Percentiles rank a stretch among this genome's conserved stretches.
Evolutionary conservation across 2,113 vertebrate genomes (phyloP).

Genomic region (Cyanoderma ruficeps): DNA sequence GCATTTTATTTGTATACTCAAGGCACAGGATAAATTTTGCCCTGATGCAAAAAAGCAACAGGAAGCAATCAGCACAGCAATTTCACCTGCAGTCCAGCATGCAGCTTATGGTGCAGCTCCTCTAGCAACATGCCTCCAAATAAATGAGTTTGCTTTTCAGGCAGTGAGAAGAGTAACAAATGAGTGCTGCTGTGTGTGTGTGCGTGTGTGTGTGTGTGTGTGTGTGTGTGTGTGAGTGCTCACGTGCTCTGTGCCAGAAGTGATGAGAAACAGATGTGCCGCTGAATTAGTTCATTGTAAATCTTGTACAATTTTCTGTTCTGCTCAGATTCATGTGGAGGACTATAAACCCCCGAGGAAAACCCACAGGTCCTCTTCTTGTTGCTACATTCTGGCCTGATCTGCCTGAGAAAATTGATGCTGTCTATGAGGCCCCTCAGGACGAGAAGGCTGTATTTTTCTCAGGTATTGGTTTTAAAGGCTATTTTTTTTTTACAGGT

Average conservation of each 20-base stretch:
- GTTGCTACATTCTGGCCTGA: conserved; percentile 96
- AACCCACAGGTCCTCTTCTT: conserved; percentile 89
- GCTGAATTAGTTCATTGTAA: conserved; percentile 83
- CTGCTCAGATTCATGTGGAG: conserved; percentile 92
- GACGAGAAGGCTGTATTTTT: conserved; percentile 96
- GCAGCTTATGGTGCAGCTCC: not conserved
- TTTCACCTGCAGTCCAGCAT: not conserved
- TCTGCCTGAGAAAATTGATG: conserved; percentile 90
- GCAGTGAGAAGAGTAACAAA: not conserved
- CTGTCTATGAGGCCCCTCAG: conserved; percentile 91
- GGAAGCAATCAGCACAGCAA: not conserved
- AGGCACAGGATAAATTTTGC: not conserved
- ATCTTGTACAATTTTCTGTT: conserved; percentile 25
- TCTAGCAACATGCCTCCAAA: not conserved
- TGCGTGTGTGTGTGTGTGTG: not conserved
- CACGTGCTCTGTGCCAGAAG: conserved; percentile 24
- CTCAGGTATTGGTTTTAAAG: conserved; percentile 83
- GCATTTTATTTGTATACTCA: not conserved
- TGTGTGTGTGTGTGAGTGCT: not conserved
- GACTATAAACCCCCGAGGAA: conserved; percentile 82
- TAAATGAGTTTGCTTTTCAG: not conserved
- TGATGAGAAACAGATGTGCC: conserved; percentile 83
- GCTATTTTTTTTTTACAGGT: conserved; percentile 91
- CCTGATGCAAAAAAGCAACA: not conserved
- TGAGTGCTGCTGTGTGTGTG: not conserved